These are phyloP conservation scores for Scrobipalpa costella DNA, from an alignment of 2,888 invertebrate species.

Conservation along the genomic window DNA sequence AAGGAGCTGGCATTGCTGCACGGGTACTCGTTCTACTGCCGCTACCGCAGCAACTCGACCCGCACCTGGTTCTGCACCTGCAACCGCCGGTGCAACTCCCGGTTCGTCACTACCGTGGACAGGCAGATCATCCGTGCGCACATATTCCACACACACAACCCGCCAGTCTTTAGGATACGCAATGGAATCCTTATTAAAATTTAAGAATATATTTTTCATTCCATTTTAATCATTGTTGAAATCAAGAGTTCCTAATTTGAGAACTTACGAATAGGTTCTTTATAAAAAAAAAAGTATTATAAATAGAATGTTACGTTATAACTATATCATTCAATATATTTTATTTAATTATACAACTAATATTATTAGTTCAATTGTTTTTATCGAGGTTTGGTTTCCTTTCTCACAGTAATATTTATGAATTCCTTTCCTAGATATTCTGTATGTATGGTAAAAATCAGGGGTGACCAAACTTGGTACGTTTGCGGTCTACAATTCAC, in stretches of 20 bases:
- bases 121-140: constrained; percentile 63
- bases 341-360: too few species aligned
- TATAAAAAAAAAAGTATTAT: too few species aligned
- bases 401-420: too few species aligned
- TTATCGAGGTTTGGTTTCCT: too few species aligned
- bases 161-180: constrained; percentile 30
- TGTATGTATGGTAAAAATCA: too few species aligned
- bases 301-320: too few species aligned
- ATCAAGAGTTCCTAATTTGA: neutral
- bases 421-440: too few species aligned
- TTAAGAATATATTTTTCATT: neutral
- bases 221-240: neutral
- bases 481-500: too few species aligned
- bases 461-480: too few species aligned
- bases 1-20: constrained; percentile 23
- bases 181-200: neutral
- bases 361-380: too few species aligned
- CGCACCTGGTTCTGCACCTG: constrained; percentile 26
- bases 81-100: constrained; percentile 43
- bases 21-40: constrained; percentile 34
- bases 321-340: too few species aligned
- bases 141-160: constrained; percentile 64
- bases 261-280: neutral
- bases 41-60: neutral
- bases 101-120: constrained; percentile 65